These are phyloP conservation scores for Drosophila setifemur DNA, from an alignment of 1,140 invertebrate species.

Conservation along the genomic window DNA sequence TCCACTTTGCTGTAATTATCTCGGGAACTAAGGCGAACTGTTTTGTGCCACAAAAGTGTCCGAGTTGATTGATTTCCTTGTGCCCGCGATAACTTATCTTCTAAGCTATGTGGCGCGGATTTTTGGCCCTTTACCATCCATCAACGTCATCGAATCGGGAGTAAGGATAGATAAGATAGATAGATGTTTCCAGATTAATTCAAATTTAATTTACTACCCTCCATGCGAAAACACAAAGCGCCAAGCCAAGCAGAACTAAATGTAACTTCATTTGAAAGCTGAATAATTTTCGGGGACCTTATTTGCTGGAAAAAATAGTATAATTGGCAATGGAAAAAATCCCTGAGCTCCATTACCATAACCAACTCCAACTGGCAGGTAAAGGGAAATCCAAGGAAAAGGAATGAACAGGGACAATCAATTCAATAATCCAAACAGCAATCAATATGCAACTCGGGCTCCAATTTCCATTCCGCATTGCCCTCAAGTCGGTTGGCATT, in stretches of 20 bases:
- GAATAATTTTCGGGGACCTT: background rate
- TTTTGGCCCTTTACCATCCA: conserved; percentile 21
- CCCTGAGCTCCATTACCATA: background rate
- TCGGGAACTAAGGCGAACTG: conserved; percentile 19
- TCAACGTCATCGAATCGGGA: conserved; percentile 26
- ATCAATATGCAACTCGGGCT: conserved; percentile 39
- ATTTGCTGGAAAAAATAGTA: background rate
- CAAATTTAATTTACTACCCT: background rate
- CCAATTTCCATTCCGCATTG: conserved; percentile 33
- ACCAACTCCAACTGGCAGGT: background rate
- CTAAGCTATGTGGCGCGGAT: conserved; percentile 1
- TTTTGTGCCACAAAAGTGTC: conserved; percentile 18
- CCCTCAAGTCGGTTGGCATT: conserved; percentile 1
- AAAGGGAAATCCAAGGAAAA: background rate
- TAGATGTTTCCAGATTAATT: conserved; percentile 4
- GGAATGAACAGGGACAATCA: conserved; percentile 6
- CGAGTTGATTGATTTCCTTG: conserved; percentile 29
- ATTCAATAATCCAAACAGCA: conserved; percentile 34
- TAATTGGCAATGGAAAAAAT: background rate
- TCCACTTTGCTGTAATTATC: conserved; percentile 40
- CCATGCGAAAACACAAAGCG: too few species aligned
- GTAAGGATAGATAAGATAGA: background rate
- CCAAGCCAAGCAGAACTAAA: too few species aligned
- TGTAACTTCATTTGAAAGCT: background rate
- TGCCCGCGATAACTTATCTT: conserved; percentile 7